Percentiles rank a stretch among this genome's conserved stretches.
Conservation (phyloP, 1,140 invertebrate species). For the Tetramorium simillimum region DNA sequence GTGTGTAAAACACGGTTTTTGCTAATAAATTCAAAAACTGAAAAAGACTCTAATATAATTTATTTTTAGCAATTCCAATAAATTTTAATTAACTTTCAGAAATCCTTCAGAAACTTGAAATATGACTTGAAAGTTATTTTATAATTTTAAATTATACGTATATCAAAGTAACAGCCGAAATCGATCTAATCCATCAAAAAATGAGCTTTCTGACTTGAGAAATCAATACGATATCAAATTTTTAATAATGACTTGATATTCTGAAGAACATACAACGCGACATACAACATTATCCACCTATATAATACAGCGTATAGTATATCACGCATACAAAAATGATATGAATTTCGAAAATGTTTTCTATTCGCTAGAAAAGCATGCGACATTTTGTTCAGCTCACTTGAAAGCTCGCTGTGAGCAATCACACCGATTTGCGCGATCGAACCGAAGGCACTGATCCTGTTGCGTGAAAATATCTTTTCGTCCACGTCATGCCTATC, state of each 20-base stretch:
- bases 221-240: neutral
- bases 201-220: neutral
- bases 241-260: neutral
- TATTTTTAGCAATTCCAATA: no score
- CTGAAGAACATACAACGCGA: neutral
- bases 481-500: neutral
- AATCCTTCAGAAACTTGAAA: neutral
- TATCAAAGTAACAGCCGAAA: neutral
- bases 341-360: neutral
- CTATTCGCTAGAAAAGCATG: neutral
- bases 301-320: neutral
- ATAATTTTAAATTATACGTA: neutral
- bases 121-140: no score
- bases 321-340: neutral
- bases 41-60: no score
- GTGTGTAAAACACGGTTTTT: neutral
- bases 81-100: no score
- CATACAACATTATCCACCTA: no score
- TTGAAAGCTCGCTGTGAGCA: neutral
- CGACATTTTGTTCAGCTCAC: neutral
- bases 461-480: constrained; percentile 13
- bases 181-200: neutral
- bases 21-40: neutral
- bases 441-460: neutral
- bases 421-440: neutral